Base-by-base conservation (phyloP, 2,888 invertebrate genomes). In the Caenorhabditis zanzibari region DNA sequence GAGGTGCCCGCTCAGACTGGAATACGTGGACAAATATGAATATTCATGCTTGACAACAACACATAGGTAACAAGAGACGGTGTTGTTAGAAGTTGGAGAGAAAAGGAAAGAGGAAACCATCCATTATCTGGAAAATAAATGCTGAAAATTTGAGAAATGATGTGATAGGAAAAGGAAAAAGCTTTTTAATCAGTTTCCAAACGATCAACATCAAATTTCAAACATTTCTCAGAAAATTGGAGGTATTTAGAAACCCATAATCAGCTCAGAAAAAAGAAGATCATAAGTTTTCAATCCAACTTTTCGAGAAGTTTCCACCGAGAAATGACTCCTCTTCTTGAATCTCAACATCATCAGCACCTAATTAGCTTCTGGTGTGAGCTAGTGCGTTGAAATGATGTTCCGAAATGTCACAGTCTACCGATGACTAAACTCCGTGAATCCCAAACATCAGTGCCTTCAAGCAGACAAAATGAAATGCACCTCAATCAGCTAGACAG, bases 21-120 rank as follows among this genome's bases (percentile, higher is more conserved):
- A 73, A 72, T 72, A 73, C 35, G 63, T 54, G 44, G 24, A 61
- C 35, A 61, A 26, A 64, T 47, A 47, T 64, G 41, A 26, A 41
- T n/a, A 61, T 58, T 47, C 10, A 41, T 61, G 61, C 61, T 1
- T 61, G 41, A 24, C 61, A 38, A 61, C 58, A 58, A 58, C 58
- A 58, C 22, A 63, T n/a, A 61, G 63, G 38, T 41, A 73, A 63
- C 22, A 61, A 49, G 47, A 73, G 61, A 41, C 24, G 12, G 26
- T 28, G 52, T 26, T 47, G 47, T 44, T 41, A 16, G 35, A 47
- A 56, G 26, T 26, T 54, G 24, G 22, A 38, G n/a, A 26, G 10
- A 7, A 68, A 24, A 56, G n/a, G 41, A n/a, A 7, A 68, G 38
- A 56, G 59, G 76, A 61, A 68, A 69, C 69, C 68, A 28, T 61